Evolutionary conservation across 2,797 vertebrate genomes (phyloP).

Genomic region (Gymnodraco acuticeps): DNA sequence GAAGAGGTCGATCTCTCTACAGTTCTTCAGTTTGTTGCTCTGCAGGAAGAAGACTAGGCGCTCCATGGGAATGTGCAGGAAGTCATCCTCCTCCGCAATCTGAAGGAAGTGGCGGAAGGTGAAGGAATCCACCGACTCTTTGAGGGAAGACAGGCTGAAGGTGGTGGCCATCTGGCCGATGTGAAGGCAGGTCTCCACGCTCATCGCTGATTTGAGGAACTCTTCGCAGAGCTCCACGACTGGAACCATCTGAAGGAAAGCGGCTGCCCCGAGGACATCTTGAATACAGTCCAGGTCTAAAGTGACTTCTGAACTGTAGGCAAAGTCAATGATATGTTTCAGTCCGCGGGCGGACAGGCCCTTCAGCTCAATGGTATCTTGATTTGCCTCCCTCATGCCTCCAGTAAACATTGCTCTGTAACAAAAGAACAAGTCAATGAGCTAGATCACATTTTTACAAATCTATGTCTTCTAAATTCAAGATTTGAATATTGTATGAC

Average conservation of each 20-base stretch:
- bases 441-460: slow-evolving; percentile 1
- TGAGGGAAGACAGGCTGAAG: slow-evolving; percentile 94
- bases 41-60: slow-evolving; percentile 96
- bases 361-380: slow-evolving; percentile 93
- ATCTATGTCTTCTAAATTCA: not conserved
- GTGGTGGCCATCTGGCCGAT: slow-evolving; percentile 98
- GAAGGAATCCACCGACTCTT: slow-evolving; percentile 95
- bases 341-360: slow-evolving; percentile 94
- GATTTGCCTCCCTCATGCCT: slow-evolving; percentile 95
- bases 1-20: slow-evolving; percentile 95
- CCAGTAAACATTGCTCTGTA: slow-evolving; percentile 98
- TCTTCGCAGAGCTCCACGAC: slow-evolving; percentile 98
- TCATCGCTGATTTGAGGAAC: slow-evolving; percentile 98
- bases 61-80: slow-evolving; percentile 94
- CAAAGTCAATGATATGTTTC: slow-evolving; percentile 97
- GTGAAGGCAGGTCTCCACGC: slow-evolving; percentile 96
- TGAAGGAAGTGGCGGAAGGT: slow-evolving; percentile 96
- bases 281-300: slow-evolving; percentile 97
- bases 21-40: slow-evolving; percentile 96
- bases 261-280: slow-evolving; percentile 96
- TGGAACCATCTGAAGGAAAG: slow-evolving; percentile 98
- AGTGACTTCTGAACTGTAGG: slow-evolving; percentile 96
- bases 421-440: slow-evolving; percentile 53
- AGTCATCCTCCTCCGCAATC: slow-evolving; percentile 96
- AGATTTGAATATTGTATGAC: not conserved